Conservation (phyloP, 2,888 invertebrate genomes). For the Apamea epomidion region DNA sequence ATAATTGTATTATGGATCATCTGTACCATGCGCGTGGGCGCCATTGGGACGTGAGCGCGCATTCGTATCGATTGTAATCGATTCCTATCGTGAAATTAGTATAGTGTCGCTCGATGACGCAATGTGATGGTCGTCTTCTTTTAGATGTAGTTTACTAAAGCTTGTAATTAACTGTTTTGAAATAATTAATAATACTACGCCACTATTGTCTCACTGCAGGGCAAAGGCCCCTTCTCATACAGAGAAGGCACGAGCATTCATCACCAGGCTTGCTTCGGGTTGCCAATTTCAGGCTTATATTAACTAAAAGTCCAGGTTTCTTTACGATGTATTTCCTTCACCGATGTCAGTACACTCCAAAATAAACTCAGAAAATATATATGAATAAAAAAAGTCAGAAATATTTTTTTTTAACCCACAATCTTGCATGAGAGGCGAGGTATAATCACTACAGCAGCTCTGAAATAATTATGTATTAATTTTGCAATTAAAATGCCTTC, state of each 20-base stretch:
- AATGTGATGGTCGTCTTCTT: constrained; percentile 69
- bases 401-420: too few relatives aligned
- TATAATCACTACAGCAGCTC: not conserved
- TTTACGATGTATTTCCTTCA: not conserved
- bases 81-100: constrained; percentile 85
- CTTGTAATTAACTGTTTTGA: constrained; percentile 37
- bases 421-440: not conserved
- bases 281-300: not conserved
- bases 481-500: not conserved
- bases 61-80: constrained; percentile 86
- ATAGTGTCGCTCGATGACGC: constrained; percentile 75
- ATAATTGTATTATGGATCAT: constrained; percentile 89
- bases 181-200: not conserved
- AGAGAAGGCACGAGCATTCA: not conserved
- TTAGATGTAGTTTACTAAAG: constrained; percentile 32
- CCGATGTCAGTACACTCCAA: not conserved
- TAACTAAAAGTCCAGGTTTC: not conserved
- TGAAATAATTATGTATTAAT: not conserved
- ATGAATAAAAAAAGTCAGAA: not conserved
- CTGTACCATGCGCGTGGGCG: constrained; percentile 87
- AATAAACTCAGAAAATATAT: not conserved
- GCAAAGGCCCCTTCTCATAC: not conserved
- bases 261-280: not conserved
- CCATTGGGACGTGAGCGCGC: constrained; percentile 87
- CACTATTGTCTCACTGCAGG: not conserved